These are phyloP conservation scores for Potamilus streckersoni DNA, from an alignment of 1,140 invertebrate genomes.

Conservation along the genomic window DNA sequence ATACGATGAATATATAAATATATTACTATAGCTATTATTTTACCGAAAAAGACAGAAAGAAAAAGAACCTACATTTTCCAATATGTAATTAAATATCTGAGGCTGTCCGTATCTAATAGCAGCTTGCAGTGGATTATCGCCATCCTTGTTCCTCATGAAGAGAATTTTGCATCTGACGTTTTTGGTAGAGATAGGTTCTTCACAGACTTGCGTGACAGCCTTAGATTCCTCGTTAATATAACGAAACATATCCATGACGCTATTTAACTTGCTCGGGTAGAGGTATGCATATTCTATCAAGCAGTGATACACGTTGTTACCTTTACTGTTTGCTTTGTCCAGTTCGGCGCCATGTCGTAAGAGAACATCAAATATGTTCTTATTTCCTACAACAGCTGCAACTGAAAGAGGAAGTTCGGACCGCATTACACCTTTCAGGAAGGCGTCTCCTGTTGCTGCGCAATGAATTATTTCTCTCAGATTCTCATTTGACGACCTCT, in stretches of 20 bases:
- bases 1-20: background rate
- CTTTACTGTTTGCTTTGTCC: conserved; percentile 29
- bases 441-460: conserved; percentile 37
- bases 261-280: conserved; percentile 38
- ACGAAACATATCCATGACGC: conserved; percentile 34
- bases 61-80: conserved; percentile 19
- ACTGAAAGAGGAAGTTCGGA: conserved; percentile 47
- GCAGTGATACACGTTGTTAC: conserved; percentile 49
- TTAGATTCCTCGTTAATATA: conserved; percentile 23
- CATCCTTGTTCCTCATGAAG: conserved; percentile 44
- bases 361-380: conserved; percentile 35
- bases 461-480: conserved; percentile 23
- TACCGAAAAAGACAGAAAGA: conserved; percentile 2
- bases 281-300: conserved; percentile 35
- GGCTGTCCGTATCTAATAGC: conserved; percentile 37
- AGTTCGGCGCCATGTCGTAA: conserved; percentile 35
- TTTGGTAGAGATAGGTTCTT: conserved; percentile 7
- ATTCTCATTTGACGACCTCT: background rate
- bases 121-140: conserved; percentile 39
- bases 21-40: conserved; percentile 1
- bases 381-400: conserved; percentile 41
- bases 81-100: conserved; percentile 39
- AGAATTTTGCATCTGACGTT: conserved; percentile 34
- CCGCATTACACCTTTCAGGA: conserved; percentile 50
- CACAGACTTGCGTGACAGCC: background rate